Evolutionary conservation across 2,113 vertebrate genomes (phyloP), one percentile per base, ranked within the genome.

Genomic region (Lophotis ruficrista): DNA sequence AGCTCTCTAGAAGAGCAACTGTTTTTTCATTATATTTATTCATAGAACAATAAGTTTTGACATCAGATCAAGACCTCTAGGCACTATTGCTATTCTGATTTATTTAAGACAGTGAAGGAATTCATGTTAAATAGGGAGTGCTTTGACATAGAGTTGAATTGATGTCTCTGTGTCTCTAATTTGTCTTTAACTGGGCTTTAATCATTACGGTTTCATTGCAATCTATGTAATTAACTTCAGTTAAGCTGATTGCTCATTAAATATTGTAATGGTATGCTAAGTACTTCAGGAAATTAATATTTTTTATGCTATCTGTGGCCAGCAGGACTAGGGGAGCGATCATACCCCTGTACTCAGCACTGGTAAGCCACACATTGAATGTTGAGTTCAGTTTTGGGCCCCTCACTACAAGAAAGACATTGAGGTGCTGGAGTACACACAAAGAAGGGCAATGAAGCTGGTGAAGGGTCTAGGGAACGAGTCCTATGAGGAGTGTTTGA

Each of bases 81-180:
- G 71, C 45, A 80, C 41, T 86, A 61, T 20, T 76, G n/a, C 57
- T 90, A 30, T 65, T 80, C 13, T 80, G 50, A 51, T 90, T 85
- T 76, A 69, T 87, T 83, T 92, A 92, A 54, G 69, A 73, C 8
- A 58, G 20, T 64, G 62, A 77, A 80, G 7, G 45, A 87, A 81
- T 78, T 89, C 0, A 41, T 75, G 30, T 92, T 95, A 71, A 89
- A 78, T 68, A 53, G 9, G 35, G 60, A 82, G 3, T 87, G 14
- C 64, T 94, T 81, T 94, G 77, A 89, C 72, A 78, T 16, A 68
- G n/a, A 73, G 30, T 6, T 91, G 77, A 94, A 87, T 35, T 84
- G 69, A 73, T 84, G 57, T 12, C 48, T 80, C 79, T 6, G 2
- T 94, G 33, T 68, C 61, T 70, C 79, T 43, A 43, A 37, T 13